Evolutionary conservation across 2,888 invertebrate species (phyloP).

Genomic region (Tricholauxania praeusta): DNA sequence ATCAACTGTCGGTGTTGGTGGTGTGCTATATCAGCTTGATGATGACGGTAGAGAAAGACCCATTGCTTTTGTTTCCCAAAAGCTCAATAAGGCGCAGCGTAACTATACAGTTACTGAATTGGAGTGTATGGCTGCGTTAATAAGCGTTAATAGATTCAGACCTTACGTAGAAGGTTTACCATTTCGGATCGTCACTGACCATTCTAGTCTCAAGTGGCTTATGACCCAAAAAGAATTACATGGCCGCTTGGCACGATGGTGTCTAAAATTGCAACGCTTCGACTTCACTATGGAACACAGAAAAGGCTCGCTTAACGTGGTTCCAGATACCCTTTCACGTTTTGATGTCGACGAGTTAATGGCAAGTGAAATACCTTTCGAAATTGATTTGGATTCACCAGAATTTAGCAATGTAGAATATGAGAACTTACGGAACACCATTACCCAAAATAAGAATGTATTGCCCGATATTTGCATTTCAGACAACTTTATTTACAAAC

Average conservation of each 20-base stretch:
- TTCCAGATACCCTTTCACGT: constrained; percentile 51
- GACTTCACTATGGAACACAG: constrained; percentile 46
- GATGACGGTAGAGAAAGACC: constrained; percentile 21
- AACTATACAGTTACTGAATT: constrained; percentile 25
- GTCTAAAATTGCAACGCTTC: constrained; percentile 47
- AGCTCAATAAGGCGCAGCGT: constrained; percentile 21
- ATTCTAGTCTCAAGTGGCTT: constrained; percentile 51
- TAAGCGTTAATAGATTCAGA: constrained; percentile 32
- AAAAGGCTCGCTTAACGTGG: constrained; percentile 47
- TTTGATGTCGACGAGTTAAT: constrained; percentile 20
- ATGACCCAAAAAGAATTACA: constrained; percentile 50
- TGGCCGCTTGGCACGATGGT: constrained; percentile 51
- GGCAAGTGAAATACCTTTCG: background rate
- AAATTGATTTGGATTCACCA: constrained; percentile 6
- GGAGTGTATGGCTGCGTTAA: constrained; percentile 26
- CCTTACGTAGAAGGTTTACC: constrained; percentile 42
- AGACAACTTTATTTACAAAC: constrained; percentile 1
- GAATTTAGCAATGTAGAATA: constrained; percentile 1
- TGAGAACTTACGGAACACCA: background rate
- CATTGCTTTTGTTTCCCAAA: constrained; percentile 27
- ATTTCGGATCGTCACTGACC: constrained; percentile 49
- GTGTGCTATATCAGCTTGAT: constrained; percentile 22
- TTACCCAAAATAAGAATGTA: background rate
- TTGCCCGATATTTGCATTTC: constrained; percentile 11
- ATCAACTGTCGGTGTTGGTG: constrained; percentile 16